Evolutionary conservation across 2,797 vertebrate species (phyloP), one percentile per base, ranked within the genome.

Genomic region (Tenualosa ilisha): DNA sequence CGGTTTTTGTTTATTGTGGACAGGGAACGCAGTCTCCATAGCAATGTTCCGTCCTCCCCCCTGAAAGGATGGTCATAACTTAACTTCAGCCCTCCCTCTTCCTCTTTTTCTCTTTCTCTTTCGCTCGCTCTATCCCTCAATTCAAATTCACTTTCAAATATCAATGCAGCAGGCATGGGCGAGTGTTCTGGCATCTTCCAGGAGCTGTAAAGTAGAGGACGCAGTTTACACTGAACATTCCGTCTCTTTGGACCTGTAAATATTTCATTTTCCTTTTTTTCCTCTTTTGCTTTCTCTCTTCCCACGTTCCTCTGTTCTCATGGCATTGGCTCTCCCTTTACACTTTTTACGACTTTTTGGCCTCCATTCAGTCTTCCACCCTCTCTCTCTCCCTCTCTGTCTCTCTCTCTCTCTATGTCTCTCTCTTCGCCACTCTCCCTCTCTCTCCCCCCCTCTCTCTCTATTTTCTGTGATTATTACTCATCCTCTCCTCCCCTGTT

Each of bases 401-500:
- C 85, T 87, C 51, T 59, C 84, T 3, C 85, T 84, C 88, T 87
- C 81, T 88, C 85, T 87, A 72, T 84, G 40, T n/a, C 83, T 83
- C 84, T 83, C 90, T 83, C 86, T 84, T 89, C 61, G 3, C 15
- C 54, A 4, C 15, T 56, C 87, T 61, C 75, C 8, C 26, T 88
- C 81, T 92, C 88, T 92, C 87, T 90, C 83, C 49, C 13, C 85
- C 85, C 59, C 84, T 37, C 26, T 72, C 65, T 37, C 82, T 59
- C 51, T 46, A 40, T 61, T 68, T 88, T 84, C 63, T 53, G 65
- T 24, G 87, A 90, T 87, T 89, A 90, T 89, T 94, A 95, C 93
- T 95, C 95, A 95, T 72, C 92, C 91, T 94, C 92, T 93, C 95
- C 94, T 91, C 89, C 91, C 91, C 87, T 86, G 89, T 88, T 87